Evolutionary conservation across 2,888 invertebrate species (phyloP), one percentile per base, ranked within the genome.

Genomic region (Cataglyphis livida): DNA sequence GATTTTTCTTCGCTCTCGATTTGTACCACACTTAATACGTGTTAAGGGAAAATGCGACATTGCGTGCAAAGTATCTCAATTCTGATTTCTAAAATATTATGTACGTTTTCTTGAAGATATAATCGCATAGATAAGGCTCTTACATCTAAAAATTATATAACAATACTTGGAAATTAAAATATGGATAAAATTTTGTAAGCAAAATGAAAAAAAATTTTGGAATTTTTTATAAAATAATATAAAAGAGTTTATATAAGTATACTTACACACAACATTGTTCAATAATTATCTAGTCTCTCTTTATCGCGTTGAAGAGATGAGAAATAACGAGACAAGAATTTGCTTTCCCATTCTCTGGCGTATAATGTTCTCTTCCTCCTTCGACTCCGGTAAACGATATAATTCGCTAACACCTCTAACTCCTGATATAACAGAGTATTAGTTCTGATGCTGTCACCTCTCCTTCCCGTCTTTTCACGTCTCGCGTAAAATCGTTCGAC

Each of bases 381-480:
- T 32, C 35, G 41, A 73, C 76, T 84, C 87, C 86, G 85, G 84
- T 90, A 88, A 83, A 81, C 51, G 85, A 90, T 89, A 92, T 93
- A 92, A 93, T 93, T 93, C 88, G 92, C 90, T 92, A 93, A 93
- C 93, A 91, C 92, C 92, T 92, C 90, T 92, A 92, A 93, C 92
- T 92, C 92, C 91, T 91, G 91, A 92, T 93, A 92, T 92, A 93
- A 92, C 91, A 91, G 89, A 89, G 93, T 92, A 93, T 93, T 92
- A 93, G 93, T 92, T 93, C 91, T 92, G 92, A 93, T 92, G 93
- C 90, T 90, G 87, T 79, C 85, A 76, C 41, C 64, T 21, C 70
- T 59, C 73, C 68, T 66, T 28, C 59, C 71, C 70, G 28, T 75
- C 54, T 57, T 66, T 86, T 84, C 83, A 83, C 75, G 66, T 62